Evolutionary conservation across 2,797 vertebrate genomes (phyloP).

Genomic region (Sebastes hubbsi): DNA sequence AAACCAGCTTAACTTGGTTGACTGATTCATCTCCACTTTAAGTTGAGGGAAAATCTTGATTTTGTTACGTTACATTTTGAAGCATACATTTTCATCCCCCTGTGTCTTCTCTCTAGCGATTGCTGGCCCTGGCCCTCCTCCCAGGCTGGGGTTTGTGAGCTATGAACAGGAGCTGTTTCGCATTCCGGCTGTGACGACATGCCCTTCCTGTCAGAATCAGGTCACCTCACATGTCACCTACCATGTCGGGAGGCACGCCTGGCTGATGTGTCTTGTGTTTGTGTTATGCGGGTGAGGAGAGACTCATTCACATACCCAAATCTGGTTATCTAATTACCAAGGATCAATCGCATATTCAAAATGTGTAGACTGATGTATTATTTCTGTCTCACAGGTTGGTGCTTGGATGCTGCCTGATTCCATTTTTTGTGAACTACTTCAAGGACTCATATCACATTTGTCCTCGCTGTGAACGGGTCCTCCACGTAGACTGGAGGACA

Average conservation of each 20-base stretch:
- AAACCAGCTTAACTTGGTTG: too few relatives aligned
- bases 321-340: neutral
- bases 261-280: constrained; percentile 76
- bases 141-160: constrained; percentile 46
- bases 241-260: constrained; percentile 70
- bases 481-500: constrained; percentile 80
- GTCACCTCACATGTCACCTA: constrained; percentile 82
- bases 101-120: constrained; percentile 5
- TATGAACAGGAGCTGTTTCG: constrained; percentile 43
- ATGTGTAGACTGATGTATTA: neutral
- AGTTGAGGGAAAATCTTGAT: neutral
- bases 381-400: constrained; percentile 76
- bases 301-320: neutral
- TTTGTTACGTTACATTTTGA: neutral
- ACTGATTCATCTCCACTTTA: neutral
- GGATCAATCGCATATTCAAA: neutral
- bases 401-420: constrained; percentile 87
- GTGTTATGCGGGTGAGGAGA: constrained; percentile 76
- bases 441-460: constrained; percentile 87
- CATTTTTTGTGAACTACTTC: constrained; percentile 77
- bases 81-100: neutral
- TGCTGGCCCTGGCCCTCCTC: neutral
- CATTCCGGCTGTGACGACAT: constrained; percentile 76
- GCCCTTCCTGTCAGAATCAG: constrained; percentile 78
- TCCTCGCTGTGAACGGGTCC: constrained; percentile 79